Evolutionary conservation across 2,888 invertebrate genomes (phyloP).

Genomic region (Agrotis segetum): DNA sequence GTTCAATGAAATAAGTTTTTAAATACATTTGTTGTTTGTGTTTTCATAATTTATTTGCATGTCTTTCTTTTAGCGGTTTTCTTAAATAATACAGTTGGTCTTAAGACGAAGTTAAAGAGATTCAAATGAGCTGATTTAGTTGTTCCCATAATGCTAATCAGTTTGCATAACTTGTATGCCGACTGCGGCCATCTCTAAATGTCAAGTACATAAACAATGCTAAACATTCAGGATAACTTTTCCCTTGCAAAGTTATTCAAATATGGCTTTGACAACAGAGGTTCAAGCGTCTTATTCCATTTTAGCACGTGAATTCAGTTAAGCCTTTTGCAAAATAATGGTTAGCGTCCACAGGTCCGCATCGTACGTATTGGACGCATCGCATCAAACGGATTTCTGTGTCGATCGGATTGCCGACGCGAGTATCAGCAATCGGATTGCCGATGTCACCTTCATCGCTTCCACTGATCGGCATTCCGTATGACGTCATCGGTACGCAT

Average conservation of each 20-base stretch:
- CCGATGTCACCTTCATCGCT: too few species aligned
- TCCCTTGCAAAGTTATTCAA: constrained; percentile 14
- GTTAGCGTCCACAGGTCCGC: too few species aligned
- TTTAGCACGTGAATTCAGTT: neutral
- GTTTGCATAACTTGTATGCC: constrained; percentile 8
- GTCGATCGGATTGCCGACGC: too few species aligned
- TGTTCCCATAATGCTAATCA: constrained; percentile 1
- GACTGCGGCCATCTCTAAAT: constrained; percentile 17
- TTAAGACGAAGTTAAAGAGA: neutral
- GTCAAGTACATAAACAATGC: constrained; percentile 2
- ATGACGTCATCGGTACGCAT: too few species aligned
- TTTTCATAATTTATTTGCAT: constrained; percentile 20
- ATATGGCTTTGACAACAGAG: constrained; percentile 7
- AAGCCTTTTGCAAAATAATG: too few species aligned
- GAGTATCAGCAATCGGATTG: too few species aligned
- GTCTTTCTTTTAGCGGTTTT: neutral
- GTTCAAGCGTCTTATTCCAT: constrained; percentile 1
- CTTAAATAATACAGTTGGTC: constrained; percentile 16
- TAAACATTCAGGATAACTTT: constrained; percentile 9
- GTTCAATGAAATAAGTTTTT: neutral
- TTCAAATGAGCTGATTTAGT: constrained; percentile 23
- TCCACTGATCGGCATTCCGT: too few species aligned
- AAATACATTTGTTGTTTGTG: constrained; percentile 6
- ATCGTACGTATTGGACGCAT: too few species aligned
- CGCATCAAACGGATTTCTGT: too few species aligned